A percentile compares a stretch with the other conserved stretches of the same genome.
Evolutionary conservation across 2,888 invertebrate genomes (phyloP).

Genomic region (Leucozona laternaria): DNA sequence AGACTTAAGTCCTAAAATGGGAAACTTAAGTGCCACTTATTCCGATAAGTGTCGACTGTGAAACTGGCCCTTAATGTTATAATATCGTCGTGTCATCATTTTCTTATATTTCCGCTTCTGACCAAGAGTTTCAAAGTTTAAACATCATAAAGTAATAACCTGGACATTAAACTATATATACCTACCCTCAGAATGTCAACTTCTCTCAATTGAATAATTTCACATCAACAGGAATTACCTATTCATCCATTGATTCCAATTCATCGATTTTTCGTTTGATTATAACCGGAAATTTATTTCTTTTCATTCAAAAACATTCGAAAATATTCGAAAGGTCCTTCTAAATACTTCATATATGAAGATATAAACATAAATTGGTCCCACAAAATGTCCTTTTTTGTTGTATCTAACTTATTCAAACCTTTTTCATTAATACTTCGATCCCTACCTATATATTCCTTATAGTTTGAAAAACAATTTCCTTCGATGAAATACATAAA

Average conservation of each 20-base stretch:
- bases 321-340: neutral
- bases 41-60: too few relatives aligned
- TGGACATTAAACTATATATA: neutral
- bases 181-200: neutral
- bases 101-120: too few relatives aligned
- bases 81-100: too few relatives aligned
- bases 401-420: neutral
- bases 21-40: too few relatives aligned
- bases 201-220: neutral
- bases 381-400: conserved; percentile 22
- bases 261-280: conserved; percentile 8
- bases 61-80: too few relatives aligned
- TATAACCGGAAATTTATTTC: neutral
- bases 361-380: conserved; percentile 6
- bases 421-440: neutral
- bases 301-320: neutral
- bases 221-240: neutral
- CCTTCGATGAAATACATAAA: neutral
- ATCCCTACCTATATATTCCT: neutral
- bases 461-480: conserved; percentile 22
- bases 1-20: too few relatives aligned
- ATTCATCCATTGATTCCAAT: neutral
- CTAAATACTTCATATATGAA: neutral
- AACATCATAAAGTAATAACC: neutral
- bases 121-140: neutral